Percentiles rank a stretch among this genome's conserved stretches.
phyloP scores from a whole-genome alignment of 2,888 invertebrate genomes.

The Lissonota sp. region DNA sequence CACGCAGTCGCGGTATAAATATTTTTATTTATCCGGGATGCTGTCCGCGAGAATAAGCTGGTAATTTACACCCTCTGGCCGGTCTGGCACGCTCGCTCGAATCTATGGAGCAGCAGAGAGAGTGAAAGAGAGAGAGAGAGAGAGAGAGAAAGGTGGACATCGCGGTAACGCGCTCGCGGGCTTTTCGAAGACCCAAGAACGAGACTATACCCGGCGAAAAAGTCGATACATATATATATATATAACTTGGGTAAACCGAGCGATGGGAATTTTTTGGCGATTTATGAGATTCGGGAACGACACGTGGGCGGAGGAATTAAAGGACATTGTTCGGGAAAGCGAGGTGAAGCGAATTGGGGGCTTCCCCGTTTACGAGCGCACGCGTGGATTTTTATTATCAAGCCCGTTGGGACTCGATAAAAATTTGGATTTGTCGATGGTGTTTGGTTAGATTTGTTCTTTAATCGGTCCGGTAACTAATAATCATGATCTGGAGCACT shows the following conservation, averaged over 20 bases:
- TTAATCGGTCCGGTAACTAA: conserved; percentile 4
- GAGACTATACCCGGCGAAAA: no score
- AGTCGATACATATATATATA: neutral
- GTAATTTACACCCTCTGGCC: conserved; percentile 77
- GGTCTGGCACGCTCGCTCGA: conserved; percentile 51
- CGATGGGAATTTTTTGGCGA: conserved; percentile 77
- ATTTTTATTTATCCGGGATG: conserved; percentile 79
- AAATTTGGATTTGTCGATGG: conserved; percentile 71
- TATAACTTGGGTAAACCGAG: conserved; percentile 17
- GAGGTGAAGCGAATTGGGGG: conserved; percentile 53
- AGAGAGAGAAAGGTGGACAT: neutral
- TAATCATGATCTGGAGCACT: no score
- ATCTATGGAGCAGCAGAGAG: conserved; percentile 3
- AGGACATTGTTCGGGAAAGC: conserved; percentile 73
- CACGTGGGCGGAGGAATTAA: conserved; percentile 75
- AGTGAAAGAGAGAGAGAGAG: conserved; percentile 8
- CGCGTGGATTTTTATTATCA: no score
- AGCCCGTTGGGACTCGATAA: conserved; percentile 68
- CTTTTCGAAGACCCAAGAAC: neutral
- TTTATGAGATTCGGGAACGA: conserved; percentile 76
- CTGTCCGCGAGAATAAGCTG: conserved; percentile 77
- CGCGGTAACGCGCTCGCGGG: conserved; percentile 20
- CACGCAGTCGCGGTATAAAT: conserved; percentile 79
- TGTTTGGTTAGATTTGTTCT: conserved; percentile 24
- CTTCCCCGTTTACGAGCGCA: conserved; percentile 60